Evolutionary conservation across 2,888 invertebrate genomes (phyloP).

Genomic region (Pocota personata): DNA sequence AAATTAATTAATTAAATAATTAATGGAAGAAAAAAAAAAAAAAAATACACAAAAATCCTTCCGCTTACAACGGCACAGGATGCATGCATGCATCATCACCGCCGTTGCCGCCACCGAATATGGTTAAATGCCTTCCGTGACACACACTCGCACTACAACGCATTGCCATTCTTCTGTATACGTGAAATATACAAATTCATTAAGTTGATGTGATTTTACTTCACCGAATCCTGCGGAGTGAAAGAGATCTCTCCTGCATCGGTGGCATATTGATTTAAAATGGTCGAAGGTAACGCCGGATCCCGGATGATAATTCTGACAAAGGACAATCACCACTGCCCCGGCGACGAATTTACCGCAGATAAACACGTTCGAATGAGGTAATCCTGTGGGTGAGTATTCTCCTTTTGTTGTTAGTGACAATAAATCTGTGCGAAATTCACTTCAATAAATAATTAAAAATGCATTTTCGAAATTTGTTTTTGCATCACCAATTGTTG

Average conservation of each 20-base stretch:
- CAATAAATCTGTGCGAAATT: conserved; percentile 16
- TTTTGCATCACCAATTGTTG: not conserved
- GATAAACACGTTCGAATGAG: conserved; percentile 22
- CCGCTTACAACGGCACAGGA: conserved; percentile 25
- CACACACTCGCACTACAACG: conserved; percentile 23
- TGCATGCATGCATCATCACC: conserved; percentile 20
- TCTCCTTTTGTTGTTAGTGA: not conserved
- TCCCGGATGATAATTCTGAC: conserved; percentile 37
- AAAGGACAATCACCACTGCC: not conserved
- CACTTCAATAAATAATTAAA: conserved; percentile 28
- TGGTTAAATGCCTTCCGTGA: conserved; percentile 41
- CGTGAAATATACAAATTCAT: conserved; percentile 57
- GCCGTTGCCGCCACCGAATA: conserved; percentile 23
- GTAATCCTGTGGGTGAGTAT: conserved; percentile 16
- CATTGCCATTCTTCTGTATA: conserved; percentile 11
- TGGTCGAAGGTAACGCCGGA: conserved; percentile 23
- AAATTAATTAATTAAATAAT: conserved; percentile 60
- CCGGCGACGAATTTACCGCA: conserved; percentile 1
- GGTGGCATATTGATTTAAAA: conserved; percentile 39
- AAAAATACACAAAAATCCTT: conserved; percentile 7
- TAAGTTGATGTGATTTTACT: conserved; percentile 60
- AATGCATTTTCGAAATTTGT: not conserved
- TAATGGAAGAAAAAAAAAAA: conserved; percentile 15
- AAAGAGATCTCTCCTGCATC: conserved; percentile 26
- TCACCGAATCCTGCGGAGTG: conserved; percentile 6